Percentiles rank a stretch among this genome's conserved stretches.
These are phyloP conservation scores for Uloborus diversus DNA, from an alignment of 1,140 invertebrate genomes.

Conservation along the genomic window DNA sequence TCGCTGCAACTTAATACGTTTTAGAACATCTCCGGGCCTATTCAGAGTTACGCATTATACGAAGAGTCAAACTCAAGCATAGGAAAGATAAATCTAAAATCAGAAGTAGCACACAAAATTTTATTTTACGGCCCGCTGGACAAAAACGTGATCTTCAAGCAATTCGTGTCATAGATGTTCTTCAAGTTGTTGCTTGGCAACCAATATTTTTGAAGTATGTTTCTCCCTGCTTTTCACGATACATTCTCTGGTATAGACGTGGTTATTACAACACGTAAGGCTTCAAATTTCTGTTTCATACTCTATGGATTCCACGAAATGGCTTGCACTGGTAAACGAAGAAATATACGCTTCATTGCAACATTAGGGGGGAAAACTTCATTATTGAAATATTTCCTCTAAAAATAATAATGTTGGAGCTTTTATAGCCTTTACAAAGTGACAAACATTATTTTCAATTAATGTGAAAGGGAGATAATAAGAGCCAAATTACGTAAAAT, in stretches of 20 bases:
- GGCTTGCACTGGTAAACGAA: too few species aligned
- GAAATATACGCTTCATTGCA: too few species aligned
- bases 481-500: too few species aligned
- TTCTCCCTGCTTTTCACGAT: too few species aligned
- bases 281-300: not conserved
- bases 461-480: too few species aligned
- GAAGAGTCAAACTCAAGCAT: not conserved
- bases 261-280: not conserved
- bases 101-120: conserved; percentile 1
- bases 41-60: not conserved
- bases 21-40: too few species aligned
- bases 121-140: conserved; percentile 6
- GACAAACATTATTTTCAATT: too few species aligned
- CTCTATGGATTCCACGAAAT: not conserved
- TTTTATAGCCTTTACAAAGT: too few species aligned
- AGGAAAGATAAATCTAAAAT: not conserved
- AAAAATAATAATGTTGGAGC: too few species aligned
- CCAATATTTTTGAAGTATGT: not conserved
- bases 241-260: not conserved
- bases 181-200: not conserved
- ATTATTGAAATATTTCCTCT: too few species aligned
- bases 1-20: too few species aligned
- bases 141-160: conserved; percentile 27
- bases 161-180: not conserved
- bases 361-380: too few species aligned